Base-by-base conservation (phyloP, 2,797 vertebrate species). In the Xyrichtys novacula region DNA sequence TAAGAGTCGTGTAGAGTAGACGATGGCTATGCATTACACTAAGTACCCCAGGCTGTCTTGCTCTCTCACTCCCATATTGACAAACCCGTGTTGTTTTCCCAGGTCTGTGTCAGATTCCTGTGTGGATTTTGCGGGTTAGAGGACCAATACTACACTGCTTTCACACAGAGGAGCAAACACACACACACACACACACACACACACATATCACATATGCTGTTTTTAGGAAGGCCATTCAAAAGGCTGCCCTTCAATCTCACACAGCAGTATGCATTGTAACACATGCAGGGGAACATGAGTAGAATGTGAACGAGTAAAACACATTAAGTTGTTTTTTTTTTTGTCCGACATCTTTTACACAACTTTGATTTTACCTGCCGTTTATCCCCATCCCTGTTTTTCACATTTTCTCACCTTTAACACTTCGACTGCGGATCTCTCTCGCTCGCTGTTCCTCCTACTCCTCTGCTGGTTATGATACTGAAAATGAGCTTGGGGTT, bases 51-150 rank as follows among this genome's bases (percentile, higher is more conserved):
- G 14, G 23, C 39, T 42, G 19, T 62, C 26, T 53, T 38, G 29
- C 29, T 28, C 22, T 36, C n/a, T 47, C n/a, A 17, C 31, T 60
- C 20, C 47, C 32, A 28, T 4, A 52, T 34, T 73, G 67, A 78
- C 72, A 62, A 64, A 74, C 44, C 64, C 0, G 9, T 82, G 81
- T 84, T 78, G 77, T 85, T 88, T 86, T 88, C 56, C 47, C 84
- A 80, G 55, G 53, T 76, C 64, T 76, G 42, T 87, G 89, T 80
- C 65, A 80, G 59, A 90, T 88, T 87, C 76, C 66, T 85, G 59
- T 54, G 56, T 71, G 69, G 79, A 81, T 81, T 66, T 83, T 87
- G 76, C 3, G 85, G 82, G 38, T 78, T 87, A 50, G 65, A 80
- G 76, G 46, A 44, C 29, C 50, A 39, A 47, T 86, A 84, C 6